Base-by-base conservation (phyloP, 2,797 vertebrate species). In the Chelon auratus region DNA sequence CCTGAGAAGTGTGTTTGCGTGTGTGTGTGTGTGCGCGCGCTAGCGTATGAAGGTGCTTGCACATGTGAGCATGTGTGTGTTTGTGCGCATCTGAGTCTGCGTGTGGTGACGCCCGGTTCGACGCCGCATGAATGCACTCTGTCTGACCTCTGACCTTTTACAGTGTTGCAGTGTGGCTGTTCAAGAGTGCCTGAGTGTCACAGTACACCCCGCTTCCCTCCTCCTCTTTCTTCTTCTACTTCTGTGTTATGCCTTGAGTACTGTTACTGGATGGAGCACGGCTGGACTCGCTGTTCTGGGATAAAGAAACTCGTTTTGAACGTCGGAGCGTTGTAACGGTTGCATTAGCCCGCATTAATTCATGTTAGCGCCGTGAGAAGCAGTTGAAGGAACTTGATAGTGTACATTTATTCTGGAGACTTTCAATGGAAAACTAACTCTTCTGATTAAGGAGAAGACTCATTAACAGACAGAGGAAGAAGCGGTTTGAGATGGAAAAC, bases 171-270 rank as follows among this genome's bases (percentile, higher is more conserved):
- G 86, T 52, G 81, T 84, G 75, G 84, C 88, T 78, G 70, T 77
- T 83, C 51, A 68, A 70, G 84, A 86, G 87, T 87, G 88, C 87
- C 91, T 89, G 90, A 92, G 92, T 92, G 89, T 91, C 62, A 76
- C 53, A 69, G 26, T 64, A 75, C 39, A 14, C 56, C 66, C 55
- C 13, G 48, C 50, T 50, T 43, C 62, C 72, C 52, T 62, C 30
- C 30, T 33, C 30, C 30, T 33, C 30, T 1, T 33, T 33, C 30
- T 33, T 7, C 30, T 33, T 5, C 15, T 48, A 9, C 18, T 48
- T n/a, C 36, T n/a, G 45, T 67, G 71, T 76, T 75, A 69, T 57
- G 70, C 79, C 75, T 84, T 15, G 37, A 82, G 84, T 75, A 68
- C 76, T 68, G 72, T 82, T 69, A 69, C 40, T 12, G 69, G 71